Conservation (phyloP, 2,888 invertebrate genomes). For the Lepidocyrtinus sp. region DNA sequence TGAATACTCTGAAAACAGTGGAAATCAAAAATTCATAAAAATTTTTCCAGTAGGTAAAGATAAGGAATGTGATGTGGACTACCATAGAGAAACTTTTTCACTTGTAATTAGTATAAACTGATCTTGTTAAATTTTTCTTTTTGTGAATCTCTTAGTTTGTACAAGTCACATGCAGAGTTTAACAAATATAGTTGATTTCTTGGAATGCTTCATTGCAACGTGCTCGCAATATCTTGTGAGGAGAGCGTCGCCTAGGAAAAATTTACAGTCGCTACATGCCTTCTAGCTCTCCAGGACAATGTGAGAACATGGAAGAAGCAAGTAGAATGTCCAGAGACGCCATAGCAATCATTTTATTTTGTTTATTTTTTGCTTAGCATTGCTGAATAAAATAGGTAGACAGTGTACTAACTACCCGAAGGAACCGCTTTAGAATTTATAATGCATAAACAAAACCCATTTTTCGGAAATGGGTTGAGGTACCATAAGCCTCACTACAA, state of each 20-base stretch:
- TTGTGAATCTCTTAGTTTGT: neutral
- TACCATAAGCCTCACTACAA: neutral
- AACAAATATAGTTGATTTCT: neutral
- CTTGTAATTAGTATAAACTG: neutral
- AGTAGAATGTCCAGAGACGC: slow-evolving; percentile 29
- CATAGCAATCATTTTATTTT: slow-evolving; percentile 6
- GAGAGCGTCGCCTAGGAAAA: slow-evolving; percentile 36
- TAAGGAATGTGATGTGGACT: too few relatives aligned
- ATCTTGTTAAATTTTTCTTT: neutral
- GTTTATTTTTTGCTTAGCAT: neutral
- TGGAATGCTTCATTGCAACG: neutral
- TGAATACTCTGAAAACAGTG: too few relatives aligned
- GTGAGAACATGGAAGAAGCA: slow-evolving; percentile 3
- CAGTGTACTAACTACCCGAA: slow-evolving; percentile 4
- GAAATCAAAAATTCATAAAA: too few relatives aligned
- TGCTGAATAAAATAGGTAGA: slow-evolving; percentile 22
- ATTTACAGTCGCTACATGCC: slow-evolving; percentile 46
- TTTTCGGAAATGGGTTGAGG: neutral
- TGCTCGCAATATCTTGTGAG: neutral
- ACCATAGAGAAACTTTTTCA: neutral
- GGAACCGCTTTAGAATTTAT: slow-evolving; percentile 46
- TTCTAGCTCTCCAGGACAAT: neutral
- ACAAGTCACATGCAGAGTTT: neutral
- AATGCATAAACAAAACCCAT: slow-evolving; percentile 32
- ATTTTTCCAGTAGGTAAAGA: too few relatives aligned